Evolutionary conservation across 2,888 invertebrate species (phyloP).

Genomic region (Tridacna gigas): DNA sequence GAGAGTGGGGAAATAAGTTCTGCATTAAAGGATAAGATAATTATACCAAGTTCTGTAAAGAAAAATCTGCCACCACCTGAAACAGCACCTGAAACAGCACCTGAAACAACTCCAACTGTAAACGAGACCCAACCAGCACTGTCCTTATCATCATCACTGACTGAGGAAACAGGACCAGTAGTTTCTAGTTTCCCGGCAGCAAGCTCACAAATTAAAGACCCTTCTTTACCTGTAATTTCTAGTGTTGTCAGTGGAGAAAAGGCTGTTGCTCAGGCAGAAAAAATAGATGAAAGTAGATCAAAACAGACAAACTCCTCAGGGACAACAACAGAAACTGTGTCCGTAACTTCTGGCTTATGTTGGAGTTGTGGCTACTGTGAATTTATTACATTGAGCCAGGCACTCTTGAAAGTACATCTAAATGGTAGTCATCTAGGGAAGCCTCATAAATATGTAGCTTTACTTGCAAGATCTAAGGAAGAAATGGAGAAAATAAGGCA

Average conservation of each 20-base stretch:
- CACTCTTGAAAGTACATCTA: constrained; percentile 75
- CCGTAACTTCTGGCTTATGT: constrained; percentile 65
- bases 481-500: constrained; percentile 66
- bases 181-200: not conserved
- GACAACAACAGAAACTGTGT: not conserved
- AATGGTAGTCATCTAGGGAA: constrained; percentile 72
- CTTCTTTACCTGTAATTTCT: constrained; percentile 50
- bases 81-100: not conserved
- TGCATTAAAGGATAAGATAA: constrained; percentile 9
- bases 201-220: not conserved
- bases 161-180: too few species aligned
- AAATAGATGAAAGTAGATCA: too few species aligned
- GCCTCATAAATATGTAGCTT: constrained; percentile 76
- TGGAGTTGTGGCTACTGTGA: constrained; percentile 80
- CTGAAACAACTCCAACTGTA: not conserved
- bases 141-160: not conserved
- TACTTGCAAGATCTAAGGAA: constrained; percentile 67
- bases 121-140: not conserved
- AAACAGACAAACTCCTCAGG: not conserved
- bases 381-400: constrained; percentile 74
- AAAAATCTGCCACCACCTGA: not conserved
- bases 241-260: constrained; percentile 60
- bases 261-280: constrained; percentile 39
- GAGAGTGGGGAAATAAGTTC: constrained; percentile 35
- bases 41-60: constrained; percentile 21